phyloP scores from a whole-genome alignment of 2,888 invertebrate genomes.

The Drosophila birchii region DNA sequence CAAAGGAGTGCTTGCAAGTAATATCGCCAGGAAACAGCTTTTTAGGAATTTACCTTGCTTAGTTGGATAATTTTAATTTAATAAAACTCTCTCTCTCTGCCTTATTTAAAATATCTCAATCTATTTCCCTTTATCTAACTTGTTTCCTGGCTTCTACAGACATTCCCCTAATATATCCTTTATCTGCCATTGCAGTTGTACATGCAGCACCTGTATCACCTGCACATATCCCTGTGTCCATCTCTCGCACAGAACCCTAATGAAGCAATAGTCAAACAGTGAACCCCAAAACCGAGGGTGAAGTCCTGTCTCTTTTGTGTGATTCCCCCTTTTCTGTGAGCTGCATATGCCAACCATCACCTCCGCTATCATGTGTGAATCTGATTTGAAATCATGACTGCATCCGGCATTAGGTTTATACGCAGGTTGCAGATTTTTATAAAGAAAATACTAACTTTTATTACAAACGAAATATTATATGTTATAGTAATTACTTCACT shows the following conservation, averaged over 20 bases:
- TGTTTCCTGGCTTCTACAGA: background rate
- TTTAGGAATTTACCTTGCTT: too few relatives aligned
- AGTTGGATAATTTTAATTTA: background rate
- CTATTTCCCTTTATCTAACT: background rate
- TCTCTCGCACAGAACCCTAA: slow-evolving; percentile 23
- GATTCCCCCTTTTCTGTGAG: slow-evolving; percentile 17
- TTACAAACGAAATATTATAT: background rate
- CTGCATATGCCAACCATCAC: slow-evolving; percentile 19
- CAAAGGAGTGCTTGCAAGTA: background rate
- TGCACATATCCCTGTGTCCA: slow-evolving; percentile 18
- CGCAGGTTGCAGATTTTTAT: background rate
- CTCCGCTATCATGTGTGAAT: slow-evolving; percentile 10
- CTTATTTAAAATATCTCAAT: too few relatives aligned
- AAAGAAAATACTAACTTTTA: background rate
- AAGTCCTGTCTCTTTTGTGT: slow-evolving; percentile 14
- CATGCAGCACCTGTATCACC: slow-evolving; percentile 24
- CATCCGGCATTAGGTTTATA: slow-evolving; percentile 1
- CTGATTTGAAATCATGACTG: slow-evolving; percentile 15
- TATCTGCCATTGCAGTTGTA: slow-evolving; percentile 14
- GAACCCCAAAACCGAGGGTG: slow-evolving; percentile 10
- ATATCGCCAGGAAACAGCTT: background rate
- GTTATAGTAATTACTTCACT: too few relatives aligned
- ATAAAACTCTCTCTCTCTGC: background rate
- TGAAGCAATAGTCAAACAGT: slow-evolving; percentile 26
- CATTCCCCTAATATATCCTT: background rate